Evolutionary conservation across 2,113 vertebrate genomes (phyloP).

Genomic region (Leiothrix lutea): DNA sequence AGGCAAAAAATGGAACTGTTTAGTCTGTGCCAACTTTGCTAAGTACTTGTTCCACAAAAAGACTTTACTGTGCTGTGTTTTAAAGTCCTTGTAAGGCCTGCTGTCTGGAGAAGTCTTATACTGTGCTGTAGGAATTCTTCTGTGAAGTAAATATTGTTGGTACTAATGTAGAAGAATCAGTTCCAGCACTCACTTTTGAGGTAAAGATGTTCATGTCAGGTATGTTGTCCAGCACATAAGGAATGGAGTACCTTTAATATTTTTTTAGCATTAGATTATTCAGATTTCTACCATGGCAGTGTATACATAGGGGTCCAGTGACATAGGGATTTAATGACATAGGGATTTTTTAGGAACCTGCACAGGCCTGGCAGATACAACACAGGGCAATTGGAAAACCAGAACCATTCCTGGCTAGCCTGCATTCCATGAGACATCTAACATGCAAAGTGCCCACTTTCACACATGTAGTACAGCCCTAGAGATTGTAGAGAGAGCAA

Average conservation of each 20-base stretch:
- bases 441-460: rapidly evolving
- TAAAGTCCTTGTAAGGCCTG: conserved; percentile 28
- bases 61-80: not conserved
- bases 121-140: conserved; percentile 1
- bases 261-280: not conserved
- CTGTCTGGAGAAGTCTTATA: not conserved
- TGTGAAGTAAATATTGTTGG: not conserved
- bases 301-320: not conserved
- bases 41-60: not conserved
- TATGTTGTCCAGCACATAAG: not conserved
- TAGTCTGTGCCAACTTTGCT: conserved; percentile 36
- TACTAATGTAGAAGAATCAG: not conserved
- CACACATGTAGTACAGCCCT: not conserved
- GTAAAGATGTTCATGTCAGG: not conserved
- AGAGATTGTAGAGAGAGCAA: not conserved
- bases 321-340: not conserved
- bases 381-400: not conserved
- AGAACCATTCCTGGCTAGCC: too few relatives aligned
- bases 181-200: not conserved
- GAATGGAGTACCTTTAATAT: not conserved
- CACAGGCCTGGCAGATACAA: not conserved
- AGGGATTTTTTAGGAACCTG: not conserved
- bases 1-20: conserved; percentile 51
- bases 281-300: not conserved
- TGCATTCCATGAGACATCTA: not conserved